Base-by-base conservation (phyloP, 2,888 invertebrate species). In the Drosophila multiciliata region DNA sequence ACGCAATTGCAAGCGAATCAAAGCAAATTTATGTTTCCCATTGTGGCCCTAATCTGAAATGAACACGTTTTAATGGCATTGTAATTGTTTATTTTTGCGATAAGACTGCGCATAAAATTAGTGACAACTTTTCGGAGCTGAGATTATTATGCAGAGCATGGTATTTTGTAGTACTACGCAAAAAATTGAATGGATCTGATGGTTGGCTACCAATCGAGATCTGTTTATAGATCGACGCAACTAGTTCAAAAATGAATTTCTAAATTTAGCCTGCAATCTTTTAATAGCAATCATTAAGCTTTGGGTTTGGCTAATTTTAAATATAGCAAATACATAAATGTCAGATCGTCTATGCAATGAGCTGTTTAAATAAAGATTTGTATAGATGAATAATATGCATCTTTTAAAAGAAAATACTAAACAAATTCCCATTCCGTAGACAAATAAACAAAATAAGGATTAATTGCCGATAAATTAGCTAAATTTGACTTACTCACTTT, bases 21-120 rank as follows among this genome's bases (percentile, higher is more conserved):
- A 26, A 38, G 58, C 60, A 66, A 57, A 45, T 36, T 35, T 9
- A 3, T 55, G 12, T 29, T 35, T 35, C 8, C 49, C 50, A 60
- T 62, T 74, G 64, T 45, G 66, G 29, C 29, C 61, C 63, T 83
- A 85, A 87, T 87, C 88, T 81, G 67, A 55, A 62, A 70, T 57
- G 63, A 77, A 74, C 77, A 85, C 79, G 85, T 70, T 83, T 83
- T 76, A 83, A 85, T 87, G 70, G 69, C 82, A 69, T 54, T 69
- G 69, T 84, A 82, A 84, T 80, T 87, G 85, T 87, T 84, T 85
- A 66, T 58, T 53, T 40, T 53, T 40, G 49, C 64, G 87, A 85
- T 85, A 85, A 85, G 66, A 61, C 61, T 82, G 83, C 85, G 87
- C 87, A 74, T 70, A 50, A 20, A 60, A 42, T n/a, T 57, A 35